Evolutionary conservation across 2,888 invertebrate species (phyloP), one percentile per base, ranked within the genome.

Genomic region (Sphaeridia pumilis): DNA sequence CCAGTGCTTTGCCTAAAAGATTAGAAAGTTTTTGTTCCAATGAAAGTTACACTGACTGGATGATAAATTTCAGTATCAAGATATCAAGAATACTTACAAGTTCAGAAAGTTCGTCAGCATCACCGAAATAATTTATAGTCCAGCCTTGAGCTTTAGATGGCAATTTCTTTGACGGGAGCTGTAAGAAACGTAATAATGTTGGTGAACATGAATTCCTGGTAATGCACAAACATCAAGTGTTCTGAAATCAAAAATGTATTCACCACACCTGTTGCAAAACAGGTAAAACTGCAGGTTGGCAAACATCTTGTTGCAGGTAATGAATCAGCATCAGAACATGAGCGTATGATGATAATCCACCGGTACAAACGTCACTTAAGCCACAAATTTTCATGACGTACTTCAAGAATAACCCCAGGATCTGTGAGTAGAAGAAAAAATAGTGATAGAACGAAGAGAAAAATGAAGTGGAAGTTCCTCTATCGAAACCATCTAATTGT

Each of bases 331-430:
- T 74, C 43, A 79, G 65, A 55, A 74, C 73, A 67, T 77, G 78
- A 22, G 76, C 77, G 66, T 79, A 79, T 2, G 78, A 78, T 20
- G 78, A 78, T 27, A 79, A 68, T 53, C 76, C 76, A 26, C 78
- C 79, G 51, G 73, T 69, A 1, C 77, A 75, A 0, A 78, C 79
- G 69, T 78, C 78, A 42, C 77, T 74, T 43, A 79, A 75, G 55
- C 73, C 73, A 67, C 76, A 75, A 3, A 72, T 69, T 69, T 78
- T 78, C 1, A 76, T 76, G 67, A 78, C 74, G 51, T 72, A 69
- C 64, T 78, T 78, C 56, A 76, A 67, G 52, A 73, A 71, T 66
- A 72, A 74, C 14, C 76, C 76, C 22, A 78, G 67, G 43, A 67
- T 61, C 68, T 70, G 61, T 25, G 57, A 57, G 49, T 52, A 42